Evolutionary conservation across 1,140 invertebrate species (phyloP).

Genomic region (Drosophila cardini): DNA sequence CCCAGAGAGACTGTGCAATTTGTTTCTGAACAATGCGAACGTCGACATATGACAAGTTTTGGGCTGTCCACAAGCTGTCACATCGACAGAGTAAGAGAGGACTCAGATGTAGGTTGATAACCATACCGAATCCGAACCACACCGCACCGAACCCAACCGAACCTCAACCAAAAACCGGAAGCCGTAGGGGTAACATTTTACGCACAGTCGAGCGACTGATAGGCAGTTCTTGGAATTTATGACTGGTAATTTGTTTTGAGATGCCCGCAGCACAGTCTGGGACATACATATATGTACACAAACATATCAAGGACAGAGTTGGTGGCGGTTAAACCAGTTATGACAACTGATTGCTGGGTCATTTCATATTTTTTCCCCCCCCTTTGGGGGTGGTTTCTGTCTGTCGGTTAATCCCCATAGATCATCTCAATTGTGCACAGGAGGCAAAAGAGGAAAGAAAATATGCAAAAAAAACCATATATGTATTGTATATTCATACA

Average conservation of each 20-base stretch:
- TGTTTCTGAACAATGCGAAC: constrained; percentile 48
- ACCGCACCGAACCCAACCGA: background rate
- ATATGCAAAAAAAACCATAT: constrained; percentile 63
- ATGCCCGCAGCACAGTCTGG: constrained; percentile 21
- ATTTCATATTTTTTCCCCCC: background rate
- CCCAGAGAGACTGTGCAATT: constrained; percentile 24
- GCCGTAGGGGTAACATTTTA: constrained; percentile 49
- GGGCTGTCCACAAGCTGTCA: constrained; percentile 77
- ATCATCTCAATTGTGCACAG: constrained; percentile 74
- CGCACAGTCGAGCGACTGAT: constrained; percentile 73
- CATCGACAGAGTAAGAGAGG: background rate
- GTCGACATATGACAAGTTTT: constrained; percentile 62
- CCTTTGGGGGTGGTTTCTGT: constrained; percentile 18
- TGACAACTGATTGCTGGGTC: constrained; percentile 61
- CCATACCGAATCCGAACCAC: no score
- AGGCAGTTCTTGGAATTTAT: constrained; percentile 73
- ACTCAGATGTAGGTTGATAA: background rate
- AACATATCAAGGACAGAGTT: background rate
- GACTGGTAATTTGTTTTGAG: constrained; percentile 70
- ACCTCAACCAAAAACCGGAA: constrained; percentile 15
- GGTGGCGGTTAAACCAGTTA: constrained; percentile 31
- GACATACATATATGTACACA: no score
- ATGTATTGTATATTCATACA: constrained; percentile 36
- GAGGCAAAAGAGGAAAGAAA: constrained; percentile 19
- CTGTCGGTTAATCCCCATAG: constrained; percentile 8